Base-by-base conservation (phyloP, 2,797 vertebrate species). In the Pagetopsis macropterus region DNA sequence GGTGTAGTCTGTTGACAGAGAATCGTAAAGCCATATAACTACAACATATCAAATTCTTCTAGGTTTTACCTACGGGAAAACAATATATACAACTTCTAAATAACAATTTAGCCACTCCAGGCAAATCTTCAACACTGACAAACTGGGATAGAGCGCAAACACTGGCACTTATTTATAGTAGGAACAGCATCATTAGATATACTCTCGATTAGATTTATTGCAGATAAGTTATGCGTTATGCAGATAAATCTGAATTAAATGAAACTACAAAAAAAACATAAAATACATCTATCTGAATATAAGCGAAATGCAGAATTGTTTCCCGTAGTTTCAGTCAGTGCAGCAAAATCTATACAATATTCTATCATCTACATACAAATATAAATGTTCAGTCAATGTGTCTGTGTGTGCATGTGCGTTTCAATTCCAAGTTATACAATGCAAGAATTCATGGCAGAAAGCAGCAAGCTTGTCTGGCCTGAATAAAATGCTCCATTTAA, bases 371-470 rank as follows among this genome's bases (percentile, higher is more conserved):
- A 27, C 27, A 27, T 27, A 27, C 4, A 27, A 27, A 27, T 27
- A 27, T 27, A 27, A 27, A 27, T 27, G 27, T 27, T 27, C 27
- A 27, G 27, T 27, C 27, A 27, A 27, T 27, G 49, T 52, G 49
- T 67, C 44, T 45, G 59, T 65, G 33, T 70, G 46, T 60, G 33
- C 41, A 45, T 48, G 48, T 55, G 51, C 69, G 40, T 65, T 51
- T 63, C 14, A 51, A 69, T 79, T 80, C 71, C 59, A 85, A 62
- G 19, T 87, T 79, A 87, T 78, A 90, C 82, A 89, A 84, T 78
- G 74, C 55, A 84, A 66, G 55, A 76, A 88, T 87, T 90, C 69
- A 82, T 81, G 64, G 70, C 69, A 79, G 77, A 49, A 46, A 68
- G 58, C 78, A 60, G 60, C 33, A 60, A 44, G 23, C 74, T 80